Evolutionary conservation across 2,113 vertebrate species (phyloP).

Genomic region (Tragelaphus strepsiceros): DNA sequence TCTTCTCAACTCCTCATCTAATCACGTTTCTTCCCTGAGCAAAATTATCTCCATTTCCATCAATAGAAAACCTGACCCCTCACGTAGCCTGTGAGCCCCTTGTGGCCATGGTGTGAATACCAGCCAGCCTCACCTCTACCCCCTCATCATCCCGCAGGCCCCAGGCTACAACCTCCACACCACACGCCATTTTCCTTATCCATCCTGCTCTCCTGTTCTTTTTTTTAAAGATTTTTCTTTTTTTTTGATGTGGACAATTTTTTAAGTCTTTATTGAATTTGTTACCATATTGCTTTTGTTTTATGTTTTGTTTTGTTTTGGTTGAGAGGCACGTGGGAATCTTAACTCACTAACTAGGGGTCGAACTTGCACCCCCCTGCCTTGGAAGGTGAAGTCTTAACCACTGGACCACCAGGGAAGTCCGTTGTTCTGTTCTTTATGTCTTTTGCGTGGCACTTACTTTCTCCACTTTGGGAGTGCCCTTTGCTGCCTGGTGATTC

Average conservation of each 20-base stretch:
- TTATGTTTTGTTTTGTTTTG: not conserved
- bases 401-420: not conserved
- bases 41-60: not conserved
- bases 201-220: not conserved
- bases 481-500: not conserved
- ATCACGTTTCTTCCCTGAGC: not conserved
- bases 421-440: not conserved
- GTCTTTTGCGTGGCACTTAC: not conserved
- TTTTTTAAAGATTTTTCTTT: not conserved
- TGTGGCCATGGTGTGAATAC: not conserved
- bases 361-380: not conserved
- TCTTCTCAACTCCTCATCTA: not conserved
- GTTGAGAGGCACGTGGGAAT: not conserved
- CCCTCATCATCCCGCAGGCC: rapidly evolving
- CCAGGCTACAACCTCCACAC: not conserved
- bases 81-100: rapidly evolving
- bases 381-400: not conserved
- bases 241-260: not conserved
- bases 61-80: not conserved
- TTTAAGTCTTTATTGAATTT: not conserved
- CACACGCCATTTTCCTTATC: not conserved
- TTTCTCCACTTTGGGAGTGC: not conserved
- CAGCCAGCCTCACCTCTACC: not conserved
- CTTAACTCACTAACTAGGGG: not conserved
- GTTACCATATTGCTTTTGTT: not conserved